These are phyloP conservation scores for Zaprionus nigranus DNA, from an alignment of 1,140 invertebrate genomes.

Conservation along the genomic window DNA sequence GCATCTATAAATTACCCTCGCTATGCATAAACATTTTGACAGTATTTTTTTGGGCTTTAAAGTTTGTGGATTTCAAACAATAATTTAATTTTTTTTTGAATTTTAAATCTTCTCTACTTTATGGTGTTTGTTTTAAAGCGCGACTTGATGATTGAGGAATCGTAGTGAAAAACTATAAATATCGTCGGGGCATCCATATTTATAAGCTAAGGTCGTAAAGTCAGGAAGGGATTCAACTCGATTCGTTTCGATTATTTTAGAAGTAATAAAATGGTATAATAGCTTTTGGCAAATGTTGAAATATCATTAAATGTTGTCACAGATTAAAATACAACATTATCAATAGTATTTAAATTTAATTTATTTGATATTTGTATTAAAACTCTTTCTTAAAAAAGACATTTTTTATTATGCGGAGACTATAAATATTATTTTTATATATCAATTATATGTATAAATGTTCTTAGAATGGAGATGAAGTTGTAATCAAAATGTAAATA, in stretches of 20 bases:
- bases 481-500: no score
- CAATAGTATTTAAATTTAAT: not conserved
- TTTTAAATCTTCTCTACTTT: conserved; percentile 56
- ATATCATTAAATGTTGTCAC: not conserved
- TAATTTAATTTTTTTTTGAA: conserved; percentile 52
- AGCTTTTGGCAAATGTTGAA: not conserved
- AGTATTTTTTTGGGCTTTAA: conserved; percentile 32
- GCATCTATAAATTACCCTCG: conserved; percentile 43
- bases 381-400: no score
- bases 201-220: not conserved
- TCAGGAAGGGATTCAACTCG: not conserved
- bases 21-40: conserved; percentile 57
- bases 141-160: conserved; percentile 36
- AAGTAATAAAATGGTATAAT: conserved; percentile 1
- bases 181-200: conserved; percentile 11
- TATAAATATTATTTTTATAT: no score
- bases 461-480: no score
- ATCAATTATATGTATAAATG: no score
- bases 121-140: conserved; percentile 42
- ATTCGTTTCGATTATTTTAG: not conserved
- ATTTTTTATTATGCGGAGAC: no score
- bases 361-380: no score
- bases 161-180: conserved; percentile 27
- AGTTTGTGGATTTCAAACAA: conserved; percentile 37
- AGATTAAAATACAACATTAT: not conserved